Evolutionary conservation across 1,140 invertebrate species (phyloP).

Genomic region (Ceratitis capitata): DNA sequence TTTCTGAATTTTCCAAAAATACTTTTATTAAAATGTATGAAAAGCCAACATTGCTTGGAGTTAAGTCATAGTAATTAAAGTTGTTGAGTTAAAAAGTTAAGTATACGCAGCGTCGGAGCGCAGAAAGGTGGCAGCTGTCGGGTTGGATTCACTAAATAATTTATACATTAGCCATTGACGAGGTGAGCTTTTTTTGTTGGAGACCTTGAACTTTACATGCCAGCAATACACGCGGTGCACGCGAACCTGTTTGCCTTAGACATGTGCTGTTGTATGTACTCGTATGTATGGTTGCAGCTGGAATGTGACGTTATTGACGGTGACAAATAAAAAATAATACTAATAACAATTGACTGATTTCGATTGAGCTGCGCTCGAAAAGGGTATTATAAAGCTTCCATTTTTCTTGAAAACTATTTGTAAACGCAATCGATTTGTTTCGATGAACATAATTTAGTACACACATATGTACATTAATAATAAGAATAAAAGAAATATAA

Average conservation of each 20-base stretch:
- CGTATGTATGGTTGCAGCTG: no score
- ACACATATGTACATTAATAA: no score
- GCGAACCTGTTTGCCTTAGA: conserved; percentile 7
- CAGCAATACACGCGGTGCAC: neutral
- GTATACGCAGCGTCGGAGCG: neutral
- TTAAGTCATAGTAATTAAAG: neutral
- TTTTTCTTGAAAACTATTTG: no score
- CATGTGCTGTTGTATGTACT: no score
- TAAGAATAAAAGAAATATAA: no score
- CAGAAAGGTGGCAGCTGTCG: neutral
- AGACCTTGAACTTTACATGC: conserved; percentile 15
- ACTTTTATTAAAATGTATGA: neutral
- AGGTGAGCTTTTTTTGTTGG: neutral
- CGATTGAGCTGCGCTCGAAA: no score
- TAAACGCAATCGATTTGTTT: no score
- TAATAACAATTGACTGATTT: no score
- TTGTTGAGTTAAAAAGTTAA: neutral
- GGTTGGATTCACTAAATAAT: conserved; percentile 2
- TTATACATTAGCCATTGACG: neutral
- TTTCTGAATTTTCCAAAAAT: neutral
- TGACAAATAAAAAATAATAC: no score
- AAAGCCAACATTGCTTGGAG: neutral
- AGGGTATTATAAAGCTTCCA: no score
- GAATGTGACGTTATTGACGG: neutral
- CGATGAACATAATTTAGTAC: no score